These are phyloP conservation scores for Oxyteleia sp. DNA, from an alignment of 2,888 invertebrate species.

Conservation along the genomic window DNA sequence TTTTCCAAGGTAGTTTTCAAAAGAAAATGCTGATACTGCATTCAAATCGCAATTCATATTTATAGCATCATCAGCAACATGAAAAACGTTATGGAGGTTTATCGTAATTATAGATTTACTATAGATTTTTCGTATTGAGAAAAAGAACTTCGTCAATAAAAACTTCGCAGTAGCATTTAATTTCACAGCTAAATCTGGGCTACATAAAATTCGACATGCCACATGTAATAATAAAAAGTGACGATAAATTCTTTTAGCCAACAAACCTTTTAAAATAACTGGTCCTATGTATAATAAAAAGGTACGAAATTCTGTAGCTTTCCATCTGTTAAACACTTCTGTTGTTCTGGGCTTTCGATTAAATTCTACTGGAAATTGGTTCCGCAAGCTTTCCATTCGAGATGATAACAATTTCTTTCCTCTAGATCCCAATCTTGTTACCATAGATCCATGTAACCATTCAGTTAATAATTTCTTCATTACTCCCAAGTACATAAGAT, in stretches of 20 bases:
- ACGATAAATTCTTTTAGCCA: conserved; percentile 6
- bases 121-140: neutral
- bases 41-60: neutral
- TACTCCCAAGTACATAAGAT: conserved; percentile 60
- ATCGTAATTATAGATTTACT: neutral
- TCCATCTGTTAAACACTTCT: neutral
- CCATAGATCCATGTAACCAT: conserved; percentile 44
- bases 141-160: neutral
- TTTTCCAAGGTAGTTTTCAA: neutral
- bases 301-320: conserved; percentile 24
- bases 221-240: conserved; percentile 42
- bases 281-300: conserved; percentile 18
- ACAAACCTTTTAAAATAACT: conserved; percentile 16
- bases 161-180: conserved; percentile 1
- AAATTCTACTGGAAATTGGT: conserved; percentile 10
- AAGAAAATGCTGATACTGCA: neutral
- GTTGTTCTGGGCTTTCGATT: conserved; percentile 19
- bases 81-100: neutral
- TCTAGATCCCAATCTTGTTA: neutral
- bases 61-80: neutral
- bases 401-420: neutral
- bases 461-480: conserved; percentile 63
- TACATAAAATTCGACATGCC: conserved; percentile 37
- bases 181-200: neutral
- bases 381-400: conserved; percentile 13